Evolutionary conservation across 2,113 vertebrate genomes (phyloP).

Genomic region (Thinocorus orbignyianus): DNA sequence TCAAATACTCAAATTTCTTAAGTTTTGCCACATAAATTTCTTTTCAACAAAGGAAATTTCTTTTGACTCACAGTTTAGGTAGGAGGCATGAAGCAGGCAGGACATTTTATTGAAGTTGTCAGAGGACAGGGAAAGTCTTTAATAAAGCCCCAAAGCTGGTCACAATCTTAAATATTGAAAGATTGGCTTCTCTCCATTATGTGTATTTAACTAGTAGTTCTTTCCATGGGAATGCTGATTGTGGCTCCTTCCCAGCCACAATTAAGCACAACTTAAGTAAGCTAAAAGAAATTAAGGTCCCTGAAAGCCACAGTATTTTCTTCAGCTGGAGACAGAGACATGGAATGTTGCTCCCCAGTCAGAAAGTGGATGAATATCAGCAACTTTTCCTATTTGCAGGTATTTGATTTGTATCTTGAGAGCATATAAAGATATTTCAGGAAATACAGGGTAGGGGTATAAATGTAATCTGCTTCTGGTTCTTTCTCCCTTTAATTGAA

Average conservation of each 20-base stretch:
- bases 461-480: not conserved
- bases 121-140: not conserved
- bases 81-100: not conserved
- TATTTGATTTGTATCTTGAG: not conserved
- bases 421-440: not conserved
- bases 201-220: not conserved
- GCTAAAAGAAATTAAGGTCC: not conserved
- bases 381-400: not conserved
- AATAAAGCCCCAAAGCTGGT: not conserved
- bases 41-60: not conserved
- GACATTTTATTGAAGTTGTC: not conserved
- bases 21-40: not conserved
- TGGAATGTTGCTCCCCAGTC: not conserved
- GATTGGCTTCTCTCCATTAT: not conserved
- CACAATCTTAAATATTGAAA: not conserved
- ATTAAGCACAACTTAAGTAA: not conserved
- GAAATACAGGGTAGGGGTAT: not conserved
- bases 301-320: not conserved
- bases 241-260: not conserved
- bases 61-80: not conserved
- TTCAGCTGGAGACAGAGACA: not conserved
- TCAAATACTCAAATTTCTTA: not conserved
- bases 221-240: not conserved
- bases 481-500: not conserved
- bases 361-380: not conserved